These are phyloP conservation scores for Phymanthus crucifer DNA, from an alignment of 92 coral and sea anemone genomes.

Conservation along the genomic window DNA sequence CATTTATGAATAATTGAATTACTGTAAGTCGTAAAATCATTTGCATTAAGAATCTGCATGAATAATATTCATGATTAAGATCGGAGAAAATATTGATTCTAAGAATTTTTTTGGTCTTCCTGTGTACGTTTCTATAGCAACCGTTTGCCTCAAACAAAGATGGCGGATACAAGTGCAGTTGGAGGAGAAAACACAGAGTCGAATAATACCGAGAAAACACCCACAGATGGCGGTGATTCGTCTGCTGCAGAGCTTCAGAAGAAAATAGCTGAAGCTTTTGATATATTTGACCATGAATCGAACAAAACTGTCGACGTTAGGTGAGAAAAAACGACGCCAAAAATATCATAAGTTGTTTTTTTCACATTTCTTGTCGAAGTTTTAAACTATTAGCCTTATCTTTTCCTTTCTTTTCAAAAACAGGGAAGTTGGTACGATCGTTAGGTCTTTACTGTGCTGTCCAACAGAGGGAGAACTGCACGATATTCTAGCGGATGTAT, in stretches of 20 bases:
- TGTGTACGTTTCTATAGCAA: constrained; percentile 44
- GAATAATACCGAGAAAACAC: constrained; percentile 52
- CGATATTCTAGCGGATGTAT: constrained; percentile 93
- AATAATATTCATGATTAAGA: not conserved
- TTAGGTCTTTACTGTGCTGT: constrained; percentile 93
- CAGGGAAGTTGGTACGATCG: constrained; percentile 99
- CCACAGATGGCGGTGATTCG: constrained; percentile 72
- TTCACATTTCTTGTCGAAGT: not conserved
- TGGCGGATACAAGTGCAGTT: constrained; percentile 73
- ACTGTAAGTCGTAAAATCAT: too few species aligned
- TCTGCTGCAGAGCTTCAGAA: constrained; percentile 91
- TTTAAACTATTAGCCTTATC: not conserved
- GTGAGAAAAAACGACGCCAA: constrained; percentile 38
- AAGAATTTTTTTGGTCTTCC: constrained; percentile 5
- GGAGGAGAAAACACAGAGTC: constrained; percentile 40
- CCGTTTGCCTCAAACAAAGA: constrained; percentile 55
- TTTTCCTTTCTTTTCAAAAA: constrained; percentile 2
- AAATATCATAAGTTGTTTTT: not conserved
- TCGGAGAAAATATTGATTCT: not conserved
- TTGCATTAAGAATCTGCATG: not conserved
- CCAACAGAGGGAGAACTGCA: constrained; percentile 99
- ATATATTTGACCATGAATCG: constrained; percentile 97
- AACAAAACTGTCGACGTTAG: constrained; percentile 99
- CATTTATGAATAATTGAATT: too few species aligned
- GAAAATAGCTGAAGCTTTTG: constrained; percentile 89